Evolutionary conservation across 1,140 invertebrate species (phyloP).

Genomic region (Scaptomyza montana): DNA sequence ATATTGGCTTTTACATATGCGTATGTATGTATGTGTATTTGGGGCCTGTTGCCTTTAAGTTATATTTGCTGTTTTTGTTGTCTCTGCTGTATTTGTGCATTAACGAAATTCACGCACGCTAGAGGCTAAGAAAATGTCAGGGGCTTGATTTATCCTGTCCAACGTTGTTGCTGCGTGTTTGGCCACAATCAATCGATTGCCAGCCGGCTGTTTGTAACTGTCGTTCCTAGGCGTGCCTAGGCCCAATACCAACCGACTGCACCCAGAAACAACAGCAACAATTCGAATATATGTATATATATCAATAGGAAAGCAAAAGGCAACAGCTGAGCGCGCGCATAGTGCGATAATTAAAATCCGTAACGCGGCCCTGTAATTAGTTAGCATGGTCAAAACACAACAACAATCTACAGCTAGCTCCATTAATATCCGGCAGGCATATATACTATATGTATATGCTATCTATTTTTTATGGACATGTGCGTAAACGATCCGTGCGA

Average conservation of each 20-base stretch:
- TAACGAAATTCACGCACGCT: slow-evolving; percentile 79
- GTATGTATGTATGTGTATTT: not conserved
- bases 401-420: not conserved
- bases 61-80: slow-evolving; percentile 22
- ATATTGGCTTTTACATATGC: slow-evolving; percentile 75
- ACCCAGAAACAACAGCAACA: slow-evolving; percentile 47
- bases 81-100: slow-evolving; percentile 46
- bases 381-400: slow-evolving; percentile 51
- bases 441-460: slow-evolving; percentile 23
- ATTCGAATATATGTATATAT: slow-evolving; percentile 7
- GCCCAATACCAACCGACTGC: slow-evolving; percentile 25
- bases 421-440: slow-evolving; percentile 54
- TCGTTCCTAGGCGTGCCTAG: slow-evolving; percentile 76
- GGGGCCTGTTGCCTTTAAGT: slow-evolving; percentile 65
- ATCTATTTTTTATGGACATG: slow-evolving; percentile 79
- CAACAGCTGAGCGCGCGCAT: slow-evolving; percentile 64
- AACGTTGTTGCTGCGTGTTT: slow-evolving; percentile 66
- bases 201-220: slow-evolving; percentile 73
- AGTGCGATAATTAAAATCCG: slow-evolving; percentile 76
- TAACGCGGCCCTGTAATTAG: slow-evolving; percentile 76
- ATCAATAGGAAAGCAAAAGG: slow-evolving; percentile 5
- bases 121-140: slow-evolving; percentile 69
- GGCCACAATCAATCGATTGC: slow-evolving; percentile 81
- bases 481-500: slow-evolving; percentile 82
- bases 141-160: slow-evolving; percentile 80